Conservation (phyloP, 64 coral and sea anemone species). For the Montipora cactus region DNA sequence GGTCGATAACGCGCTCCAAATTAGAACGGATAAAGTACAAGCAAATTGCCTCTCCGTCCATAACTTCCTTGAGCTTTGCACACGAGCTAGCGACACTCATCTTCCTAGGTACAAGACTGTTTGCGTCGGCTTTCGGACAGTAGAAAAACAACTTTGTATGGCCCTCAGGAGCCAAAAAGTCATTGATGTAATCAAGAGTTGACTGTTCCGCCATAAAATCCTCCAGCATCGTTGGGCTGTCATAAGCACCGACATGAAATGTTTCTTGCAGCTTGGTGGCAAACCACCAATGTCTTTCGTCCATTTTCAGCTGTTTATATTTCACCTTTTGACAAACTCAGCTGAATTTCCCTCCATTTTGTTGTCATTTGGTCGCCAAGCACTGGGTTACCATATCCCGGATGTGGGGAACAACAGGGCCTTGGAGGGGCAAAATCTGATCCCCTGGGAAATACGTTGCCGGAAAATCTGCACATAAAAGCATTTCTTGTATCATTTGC, state of each 20-base stretch:
- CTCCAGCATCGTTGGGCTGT: conserved; percentile 97
- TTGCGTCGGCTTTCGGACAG: conserved; percentile 88
- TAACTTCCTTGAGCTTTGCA: conserved; percentile 97
- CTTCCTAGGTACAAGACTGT: conserved; percentile 86
- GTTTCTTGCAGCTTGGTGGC: conserved; percentile 99
- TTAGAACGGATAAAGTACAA: conserved; percentile 98
- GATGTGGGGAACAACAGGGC: conserved; percentile 34
- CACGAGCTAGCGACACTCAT: conserved; percentile 91
- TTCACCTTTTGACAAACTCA: background rate
- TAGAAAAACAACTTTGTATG: conserved; percentile 98
- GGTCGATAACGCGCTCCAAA: conserved; percentile 95
- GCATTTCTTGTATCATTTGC: too few species aligned
- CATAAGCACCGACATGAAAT: conserved; percentile 96
- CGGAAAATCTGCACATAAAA: too few species aligned
- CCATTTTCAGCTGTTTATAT: conserved; percentile 65
- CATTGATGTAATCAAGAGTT: conserved; percentile 96
- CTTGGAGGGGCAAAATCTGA: background rate
- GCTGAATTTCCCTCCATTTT: conserved; percentile 92
- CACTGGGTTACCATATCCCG: conserved; percentile 70
- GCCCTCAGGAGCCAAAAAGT: conserved; percentile 97
- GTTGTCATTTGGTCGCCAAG: conserved; percentile 99
- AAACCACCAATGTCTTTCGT: conserved; percentile 99
- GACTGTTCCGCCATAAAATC: conserved; percentile 99
- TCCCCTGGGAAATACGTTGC: background rate
- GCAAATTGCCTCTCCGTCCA: conserved; percentile 97